phyloP scores from a whole-genome alignment of 2,888 invertebrate genomes.

The Alentia gelatinosa region DNA sequence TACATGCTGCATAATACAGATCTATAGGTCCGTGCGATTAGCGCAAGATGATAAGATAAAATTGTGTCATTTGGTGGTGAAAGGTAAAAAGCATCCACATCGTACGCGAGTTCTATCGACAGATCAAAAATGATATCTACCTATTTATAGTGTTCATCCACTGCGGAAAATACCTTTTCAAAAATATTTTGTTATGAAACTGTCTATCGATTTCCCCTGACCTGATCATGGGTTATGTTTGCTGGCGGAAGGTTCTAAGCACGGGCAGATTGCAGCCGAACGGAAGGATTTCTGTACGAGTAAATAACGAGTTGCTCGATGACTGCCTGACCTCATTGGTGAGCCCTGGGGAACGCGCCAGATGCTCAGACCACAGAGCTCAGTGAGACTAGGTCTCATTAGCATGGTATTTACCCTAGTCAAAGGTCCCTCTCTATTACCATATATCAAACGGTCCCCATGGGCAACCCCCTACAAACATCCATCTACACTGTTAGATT shows the following conservation, averaged over 20 bases:
- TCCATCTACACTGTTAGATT: too few relatives aligned
- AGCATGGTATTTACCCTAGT: neutral
- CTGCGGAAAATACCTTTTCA: too few relatives aligned
- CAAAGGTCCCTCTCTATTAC: neutral
- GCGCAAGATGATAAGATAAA: too few relatives aligned
- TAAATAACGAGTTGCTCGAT: slow-evolving; percentile 1
- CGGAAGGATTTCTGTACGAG: neutral
- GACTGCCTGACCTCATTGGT: neutral
- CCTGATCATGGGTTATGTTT: neutral
- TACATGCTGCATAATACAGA: neutral
- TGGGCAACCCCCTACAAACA: too few relatives aligned
- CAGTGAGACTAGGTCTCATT: neutral
- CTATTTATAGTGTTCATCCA: too few relatives aligned
- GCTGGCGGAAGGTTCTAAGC: neutral
- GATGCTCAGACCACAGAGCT: neutral
- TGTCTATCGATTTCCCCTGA: too few relatives aligned
- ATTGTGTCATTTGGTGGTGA: too few relatives aligned
- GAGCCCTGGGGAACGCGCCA: neutral
- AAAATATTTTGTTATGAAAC: too few relatives aligned
- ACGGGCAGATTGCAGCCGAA: neutral
- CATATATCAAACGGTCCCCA: neutral
- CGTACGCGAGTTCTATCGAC: too few relatives aligned
- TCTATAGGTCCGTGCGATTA: too few relatives aligned
- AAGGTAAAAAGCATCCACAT: too few relatives aligned
- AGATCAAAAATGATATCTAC: too few relatives aligned